Evolutionary conservation across 2,888 invertebrate species (phyloP).

Genomic region (Drosophila differens): DNA sequence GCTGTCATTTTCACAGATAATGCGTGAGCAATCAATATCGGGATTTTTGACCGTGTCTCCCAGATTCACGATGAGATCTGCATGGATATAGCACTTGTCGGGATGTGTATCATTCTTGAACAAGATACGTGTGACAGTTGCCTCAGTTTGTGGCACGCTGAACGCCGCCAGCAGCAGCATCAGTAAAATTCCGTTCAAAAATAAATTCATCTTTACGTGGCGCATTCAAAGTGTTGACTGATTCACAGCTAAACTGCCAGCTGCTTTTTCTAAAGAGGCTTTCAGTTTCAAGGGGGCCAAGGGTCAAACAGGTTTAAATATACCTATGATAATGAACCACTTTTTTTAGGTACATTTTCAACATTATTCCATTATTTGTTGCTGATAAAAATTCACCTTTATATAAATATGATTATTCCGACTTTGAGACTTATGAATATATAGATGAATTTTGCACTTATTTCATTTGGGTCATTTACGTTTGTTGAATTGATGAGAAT

Average conservation of each 20-base stretch:
- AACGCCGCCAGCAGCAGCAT: conserved; percentile 4
- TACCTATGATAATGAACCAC: not conserved
- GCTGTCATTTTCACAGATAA: conserved; percentile 50
- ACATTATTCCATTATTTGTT: not conserved
- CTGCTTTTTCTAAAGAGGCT: not conserved
- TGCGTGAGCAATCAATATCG: conserved; percentile 41
- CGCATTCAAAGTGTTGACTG: conserved; percentile 28
- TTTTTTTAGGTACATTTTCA: not conserved
- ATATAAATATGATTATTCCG: not conserved
- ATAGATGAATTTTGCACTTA: no score
- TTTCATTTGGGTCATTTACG: no score
- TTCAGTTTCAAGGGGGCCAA: not conserved
- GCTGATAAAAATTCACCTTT: not conserved
- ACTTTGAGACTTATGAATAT: no score
- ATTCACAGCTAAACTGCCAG: conserved; percentile 4
- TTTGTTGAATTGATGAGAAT: not conserved
- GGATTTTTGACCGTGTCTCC: conserved; percentile 43
- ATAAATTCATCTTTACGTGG: conserved; percentile 42
- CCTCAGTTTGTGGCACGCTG: conserved; percentile 24
- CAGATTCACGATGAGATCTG: conserved; percentile 38
- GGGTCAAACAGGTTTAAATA: conserved; percentile 24
- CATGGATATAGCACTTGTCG: conserved; percentile 61
- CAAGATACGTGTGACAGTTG: conserved; percentile 34
- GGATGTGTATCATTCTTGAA: conserved; percentile 59
- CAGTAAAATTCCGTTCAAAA: conserved; percentile 30